Conservation (phyloP, 2,797 vertebrate genomes). For the Cyprinodon diabolis region DNA sequence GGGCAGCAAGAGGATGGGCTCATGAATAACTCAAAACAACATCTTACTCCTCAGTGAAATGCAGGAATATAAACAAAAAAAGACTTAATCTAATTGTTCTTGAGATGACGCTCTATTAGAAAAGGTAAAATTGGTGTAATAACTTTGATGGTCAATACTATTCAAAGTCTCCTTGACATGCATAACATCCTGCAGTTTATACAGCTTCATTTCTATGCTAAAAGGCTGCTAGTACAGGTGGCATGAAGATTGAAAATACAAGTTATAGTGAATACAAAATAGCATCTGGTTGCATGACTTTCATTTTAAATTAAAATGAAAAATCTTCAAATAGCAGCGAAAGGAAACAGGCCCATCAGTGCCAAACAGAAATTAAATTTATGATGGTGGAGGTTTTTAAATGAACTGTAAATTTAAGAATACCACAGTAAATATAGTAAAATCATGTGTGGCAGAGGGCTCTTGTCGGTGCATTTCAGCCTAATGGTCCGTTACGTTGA, state of each 20-base stretch:
- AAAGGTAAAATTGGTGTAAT: not conserved
- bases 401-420: not conserved
- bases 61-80: constrained; percentile 21
- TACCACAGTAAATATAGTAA: too few species aligned
- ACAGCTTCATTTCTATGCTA: not conserved
- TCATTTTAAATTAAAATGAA: not conserved
- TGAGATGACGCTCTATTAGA: constrained; percentile 3
- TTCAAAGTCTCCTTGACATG: not conserved
- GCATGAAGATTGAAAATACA: not conserved
- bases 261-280: not conserved
- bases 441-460: too few species aligned
- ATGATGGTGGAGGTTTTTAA: not conserved
- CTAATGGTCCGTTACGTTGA: too few species aligned
- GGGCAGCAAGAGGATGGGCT: constrained; percentile 40
- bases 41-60: constrained; percentile 44
- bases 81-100: constrained; percentile 5
- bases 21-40: constrained; percentile 55
- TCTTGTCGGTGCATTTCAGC: too few species aligned
- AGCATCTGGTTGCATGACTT: not conserved
- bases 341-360: not conserved
- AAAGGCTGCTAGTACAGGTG: not conserved
- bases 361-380: not conserved
- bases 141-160: not conserved
- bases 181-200: not conserved
- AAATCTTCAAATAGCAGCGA: not conserved